Percentiles rank a stretch among this genome's conserved stretches.
These are phyloP conservation scores for Drosophila longiperda DNA, from an alignment of 2,888 invertebrate species.

Conservation along the genomic window DNA sequence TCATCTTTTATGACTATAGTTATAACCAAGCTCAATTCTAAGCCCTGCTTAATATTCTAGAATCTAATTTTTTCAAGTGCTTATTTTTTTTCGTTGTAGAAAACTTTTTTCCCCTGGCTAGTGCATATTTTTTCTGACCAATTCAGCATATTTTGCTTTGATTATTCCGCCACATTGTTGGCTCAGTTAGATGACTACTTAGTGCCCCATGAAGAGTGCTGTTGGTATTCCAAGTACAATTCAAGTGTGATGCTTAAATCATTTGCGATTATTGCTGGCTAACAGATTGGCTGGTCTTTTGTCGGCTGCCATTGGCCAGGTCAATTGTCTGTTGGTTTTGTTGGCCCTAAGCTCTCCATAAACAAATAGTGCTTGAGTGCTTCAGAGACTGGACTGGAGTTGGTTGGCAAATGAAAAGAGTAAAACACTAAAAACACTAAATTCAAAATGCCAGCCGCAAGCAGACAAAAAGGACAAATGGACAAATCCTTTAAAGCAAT, in stretches of 20 bases:
- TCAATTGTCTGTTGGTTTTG: neutral
- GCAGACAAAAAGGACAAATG: conserved; percentile 64
- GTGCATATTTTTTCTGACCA: neutral
- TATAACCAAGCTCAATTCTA: neutral
- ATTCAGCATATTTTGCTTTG: neutral
- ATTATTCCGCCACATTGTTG: neutral
- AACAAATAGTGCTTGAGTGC: conserved; percentile 2
- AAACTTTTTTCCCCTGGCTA: neutral
- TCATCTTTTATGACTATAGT: too few species aligned
- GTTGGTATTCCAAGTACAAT: neutral
- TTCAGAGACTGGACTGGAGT: neutral
- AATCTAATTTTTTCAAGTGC: accelerated
- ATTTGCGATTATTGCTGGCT: neutral
- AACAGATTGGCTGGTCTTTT: neutral
- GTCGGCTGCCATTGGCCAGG: neutral
- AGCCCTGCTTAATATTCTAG: neutral
- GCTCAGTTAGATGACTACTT: neutral
- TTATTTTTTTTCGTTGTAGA: neutral
- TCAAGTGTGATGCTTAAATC: neutral
- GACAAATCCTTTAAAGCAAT: conserved; percentile 64
- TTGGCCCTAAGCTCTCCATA: neutral
- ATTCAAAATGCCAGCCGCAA: conserved; percentile 58
- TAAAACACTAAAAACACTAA: conserved; percentile 34
- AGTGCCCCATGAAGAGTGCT: neutral
- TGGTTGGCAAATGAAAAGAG: neutral